These are phyloP conservation scores for Epinotia demarniana DNA, from an alignment of 2,888 invertebrate species.

Conservation along the genomic window DNA sequence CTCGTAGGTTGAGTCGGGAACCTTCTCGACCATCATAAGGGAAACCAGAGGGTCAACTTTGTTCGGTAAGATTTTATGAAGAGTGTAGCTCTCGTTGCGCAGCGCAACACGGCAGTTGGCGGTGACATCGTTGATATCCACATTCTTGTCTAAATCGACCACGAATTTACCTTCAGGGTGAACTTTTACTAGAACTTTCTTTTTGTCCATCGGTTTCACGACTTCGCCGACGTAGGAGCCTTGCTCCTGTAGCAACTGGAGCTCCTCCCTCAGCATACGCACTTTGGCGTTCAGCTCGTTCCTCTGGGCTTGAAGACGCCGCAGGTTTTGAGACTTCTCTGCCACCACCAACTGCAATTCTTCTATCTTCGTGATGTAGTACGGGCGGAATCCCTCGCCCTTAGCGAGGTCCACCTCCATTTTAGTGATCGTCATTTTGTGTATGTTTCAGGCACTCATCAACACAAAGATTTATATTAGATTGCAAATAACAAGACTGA, in stretches of 20 bases:
- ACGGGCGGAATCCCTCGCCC: slow-evolving; percentile 96
- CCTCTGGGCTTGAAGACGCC: slow-evolving; percentile 98
- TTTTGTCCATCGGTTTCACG: slow-evolving; percentile 99
- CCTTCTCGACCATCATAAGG: slow-evolving; percentile 99
- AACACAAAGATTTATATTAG: slow-evolving; percentile 44
- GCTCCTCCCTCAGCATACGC: slow-evolving; percentile 97
- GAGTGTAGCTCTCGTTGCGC: slow-evolving; percentile 98
- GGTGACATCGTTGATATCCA: slow-evolving; percentile 98
- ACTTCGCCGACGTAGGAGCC: slow-evolving; percentile 99
- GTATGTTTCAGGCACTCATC: slow-evolving; percentile 49
- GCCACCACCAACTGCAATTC: slow-evolving; percentile 97
- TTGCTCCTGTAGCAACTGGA: slow-evolving; percentile 98
- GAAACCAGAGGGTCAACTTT: slow-evolving; percentile 99
- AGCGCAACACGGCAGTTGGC: slow-evolving; percentile 99
- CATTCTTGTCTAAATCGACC: slow-evolving; percentile 99
- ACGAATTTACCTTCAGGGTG: slow-evolving; percentile 99
- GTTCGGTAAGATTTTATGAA: slow-evolving; percentile 99
- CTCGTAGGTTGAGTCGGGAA: slow-evolving; percentile 99
- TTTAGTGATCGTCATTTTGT: slow-evolving; percentile 78
- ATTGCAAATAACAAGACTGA: slow-evolving; percentile 37
- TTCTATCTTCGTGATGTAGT: slow-evolving; percentile 99
- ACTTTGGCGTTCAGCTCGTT: slow-evolving; percentile 99
- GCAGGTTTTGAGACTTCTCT: slow-evolving; percentile 98
- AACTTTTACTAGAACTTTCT: slow-evolving; percentile 99
- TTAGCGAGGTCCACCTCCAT: slow-evolving; percentile 90